These are phyloP conservation scores for Drosophila yooni DNA, from an alignment of 2,888 invertebrate genomes.

Conservation along the genomic window DNA sequence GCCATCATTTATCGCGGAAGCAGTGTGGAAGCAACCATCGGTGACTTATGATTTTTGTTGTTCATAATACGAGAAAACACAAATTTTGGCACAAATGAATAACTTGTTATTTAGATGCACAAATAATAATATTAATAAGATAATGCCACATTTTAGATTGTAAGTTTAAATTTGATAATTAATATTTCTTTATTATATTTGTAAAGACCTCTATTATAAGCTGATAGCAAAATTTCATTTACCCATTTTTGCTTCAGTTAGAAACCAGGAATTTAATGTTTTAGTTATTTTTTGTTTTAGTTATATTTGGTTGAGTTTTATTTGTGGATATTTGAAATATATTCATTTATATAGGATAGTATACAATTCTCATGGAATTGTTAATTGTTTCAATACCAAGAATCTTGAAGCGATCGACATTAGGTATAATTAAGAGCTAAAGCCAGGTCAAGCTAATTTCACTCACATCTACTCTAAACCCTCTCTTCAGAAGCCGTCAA, in stretches of 20 bases:
- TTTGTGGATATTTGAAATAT: background rate
- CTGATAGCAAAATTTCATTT: background rate
- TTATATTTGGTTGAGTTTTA: background rate
- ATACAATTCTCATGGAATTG: slow-evolving; percentile 7
- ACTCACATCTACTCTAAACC: background rate
- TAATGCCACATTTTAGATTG: background rate
- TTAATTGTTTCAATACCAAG: slow-evolving; percentile 43
- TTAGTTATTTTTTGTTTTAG: too few species aligned
- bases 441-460: slow-evolving; percentile 15
- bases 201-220: too few species aligned
- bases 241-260: background rate
- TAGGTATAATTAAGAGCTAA: slow-evolving; percentile 27
- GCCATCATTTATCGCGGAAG: background rate
- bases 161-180: background rate
- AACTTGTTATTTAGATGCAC: background rate
- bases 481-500: slow-evolving; percentile 27
- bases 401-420: slow-evolving; percentile 45
- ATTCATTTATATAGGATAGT: background rate
- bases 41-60: background rate
- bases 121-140: background rate
- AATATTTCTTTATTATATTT: background rate
- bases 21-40: background rate
- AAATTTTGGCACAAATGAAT: background rate
- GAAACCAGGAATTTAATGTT: background rate
- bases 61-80: background rate